These are phyloP conservation scores for Adelphocoris suturalis DNA, from an alignment of 2,888 invertebrate species.

Conservation along the genomic window DNA sequence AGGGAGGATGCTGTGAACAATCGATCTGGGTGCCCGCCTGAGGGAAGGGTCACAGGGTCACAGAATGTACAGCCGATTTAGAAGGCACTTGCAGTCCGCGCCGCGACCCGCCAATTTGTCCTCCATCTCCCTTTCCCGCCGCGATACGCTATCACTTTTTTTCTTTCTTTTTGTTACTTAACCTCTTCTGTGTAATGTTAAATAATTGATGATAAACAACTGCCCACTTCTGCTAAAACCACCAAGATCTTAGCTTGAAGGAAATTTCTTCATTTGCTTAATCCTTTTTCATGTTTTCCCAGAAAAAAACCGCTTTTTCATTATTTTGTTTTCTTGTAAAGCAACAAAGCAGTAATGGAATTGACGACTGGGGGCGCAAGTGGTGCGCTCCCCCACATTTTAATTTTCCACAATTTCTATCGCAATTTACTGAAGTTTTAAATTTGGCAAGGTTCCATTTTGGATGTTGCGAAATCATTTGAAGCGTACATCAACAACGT, in stretches of 20 bases:
- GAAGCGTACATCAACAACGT: too few species aligned
- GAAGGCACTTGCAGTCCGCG: slow-evolving; percentile 66
- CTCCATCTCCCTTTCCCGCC: neutral
- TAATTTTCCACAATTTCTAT: too few species aligned
- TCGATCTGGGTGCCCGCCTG: slow-evolving; percentile 70
- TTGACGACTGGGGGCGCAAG: too few species aligned
- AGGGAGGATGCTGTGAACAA: slow-evolving; percentile 68
- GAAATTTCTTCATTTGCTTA: too few species aligned
- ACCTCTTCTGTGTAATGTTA: neutral
- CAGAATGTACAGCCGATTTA: slow-evolving; percentile 69
- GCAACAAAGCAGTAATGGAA: too few species aligned
- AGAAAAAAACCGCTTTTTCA: too few species aligned
- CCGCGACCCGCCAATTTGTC: slow-evolving; percentile 62
- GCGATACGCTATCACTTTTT: neutral
- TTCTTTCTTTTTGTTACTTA: neutral
- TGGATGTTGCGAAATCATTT: too few species aligned
- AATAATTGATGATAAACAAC: neutral
- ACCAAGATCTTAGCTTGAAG: neutral
- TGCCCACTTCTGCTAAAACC: neutral
- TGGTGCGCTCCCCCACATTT: too few species aligned
- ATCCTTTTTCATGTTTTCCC: too few species aligned
- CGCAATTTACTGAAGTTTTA: too few species aligned
- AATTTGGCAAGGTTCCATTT: too few species aligned
- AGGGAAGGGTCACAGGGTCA: slow-evolving; percentile 71
- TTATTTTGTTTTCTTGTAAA: too few species aligned